Percentiles rank a stretch among this genome's conserved stretches.
phyloP scores from a whole-genome alignment of 2,888 invertebrate genomes.

The Rhagophthalmus giganteus region DNA sequence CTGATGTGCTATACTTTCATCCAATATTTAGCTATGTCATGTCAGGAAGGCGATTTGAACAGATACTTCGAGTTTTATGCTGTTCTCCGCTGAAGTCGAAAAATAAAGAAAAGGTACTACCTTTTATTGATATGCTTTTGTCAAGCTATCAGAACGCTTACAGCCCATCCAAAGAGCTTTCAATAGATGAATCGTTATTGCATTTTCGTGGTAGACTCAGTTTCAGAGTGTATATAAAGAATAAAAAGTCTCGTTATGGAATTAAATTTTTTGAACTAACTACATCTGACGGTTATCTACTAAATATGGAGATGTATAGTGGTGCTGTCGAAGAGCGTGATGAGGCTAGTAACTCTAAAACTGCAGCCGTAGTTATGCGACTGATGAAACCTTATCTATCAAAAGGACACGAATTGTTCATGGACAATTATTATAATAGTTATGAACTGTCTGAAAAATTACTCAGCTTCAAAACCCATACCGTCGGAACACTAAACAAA shows the following conservation, averaged over 20 bases:
- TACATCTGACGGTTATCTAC: slow-evolving; percentile 4
- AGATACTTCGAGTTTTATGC: no score
- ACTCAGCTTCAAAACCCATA: neutral
- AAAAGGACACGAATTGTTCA: slow-evolving; percentile 4
- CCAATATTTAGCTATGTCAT: no score
- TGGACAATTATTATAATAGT: slow-evolving; percentile 11
- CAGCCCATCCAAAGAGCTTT: neutral
- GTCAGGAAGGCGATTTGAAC: no score
- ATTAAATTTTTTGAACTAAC: slow-evolving; percentile 6
- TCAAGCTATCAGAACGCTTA: neutral
- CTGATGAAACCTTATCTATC: neutral
- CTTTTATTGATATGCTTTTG: neutral
- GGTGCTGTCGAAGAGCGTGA: neutral
- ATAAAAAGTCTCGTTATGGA: slow-evolving; percentile 1
- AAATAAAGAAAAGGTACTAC: no score
- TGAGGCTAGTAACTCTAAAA: neutral
- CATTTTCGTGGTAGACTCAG: no score
- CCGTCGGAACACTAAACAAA: neutral
- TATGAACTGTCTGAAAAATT: no score
- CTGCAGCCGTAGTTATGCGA: neutral
- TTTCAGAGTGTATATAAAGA: slow-evolving; percentile 6
- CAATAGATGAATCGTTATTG: slow-evolving; percentile 3
- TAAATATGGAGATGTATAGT: slow-evolving; percentile 7
- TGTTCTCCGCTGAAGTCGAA: no score
- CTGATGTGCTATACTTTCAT: slow-evolving; percentile 14